Evolutionary conservation across 2,113 vertebrate species (phyloP), one percentile per base, ranked within the genome.

Genomic region (Lepus timidus): DNA sequence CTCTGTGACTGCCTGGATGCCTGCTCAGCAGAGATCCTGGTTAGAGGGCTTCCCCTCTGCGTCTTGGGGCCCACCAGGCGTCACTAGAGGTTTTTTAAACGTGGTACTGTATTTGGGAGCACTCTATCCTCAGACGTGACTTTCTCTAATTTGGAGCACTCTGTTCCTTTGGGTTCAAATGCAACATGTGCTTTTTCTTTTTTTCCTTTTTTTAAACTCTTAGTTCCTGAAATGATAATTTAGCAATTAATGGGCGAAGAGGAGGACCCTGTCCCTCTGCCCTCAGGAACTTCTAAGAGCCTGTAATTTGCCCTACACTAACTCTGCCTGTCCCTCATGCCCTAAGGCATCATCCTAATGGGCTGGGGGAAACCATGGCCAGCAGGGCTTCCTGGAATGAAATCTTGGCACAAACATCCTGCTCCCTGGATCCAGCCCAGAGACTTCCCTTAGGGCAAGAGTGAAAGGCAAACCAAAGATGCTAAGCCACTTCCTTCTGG

Each of bases 201-300:
- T 44, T 44, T 44, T 44, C 9, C 6, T 5, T 44, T 44, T 44
- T 92, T 20, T 55, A 88, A 80, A 84, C 10, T 84, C 33, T 52
- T 36, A 65, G 70, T 44, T 91, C 90, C 82, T 68, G 49, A 88
- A 78, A 88, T 88, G 68, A 85, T 91, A 73, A 85, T 90, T 91
- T 70, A 89, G 55, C 23, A 83, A 68, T 81, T 67, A 68, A 79
- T 39, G 8, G 49, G 55, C 33, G 61, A 74, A 62, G 10, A 64
- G 49, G 49, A 86, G 61, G 11, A 75, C 31, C 70, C 62, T 80
- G 36, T 78, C 23, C 61, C 9, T 33, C 86, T 83, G 49, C 44
- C 33, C 27, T 51, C 39, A 78, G 91, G 19, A 89, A 67, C 3
- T 44, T 90, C 65, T 25, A 58, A 74, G 31, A 94, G 33, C 74